A percentile compares a stretch with the other conserved stretches of the same genome.
Evolutionary conservation across 2,113 vertebrate species (phyloP).

Genomic region (Leptobrachium leishanense): DNA sequence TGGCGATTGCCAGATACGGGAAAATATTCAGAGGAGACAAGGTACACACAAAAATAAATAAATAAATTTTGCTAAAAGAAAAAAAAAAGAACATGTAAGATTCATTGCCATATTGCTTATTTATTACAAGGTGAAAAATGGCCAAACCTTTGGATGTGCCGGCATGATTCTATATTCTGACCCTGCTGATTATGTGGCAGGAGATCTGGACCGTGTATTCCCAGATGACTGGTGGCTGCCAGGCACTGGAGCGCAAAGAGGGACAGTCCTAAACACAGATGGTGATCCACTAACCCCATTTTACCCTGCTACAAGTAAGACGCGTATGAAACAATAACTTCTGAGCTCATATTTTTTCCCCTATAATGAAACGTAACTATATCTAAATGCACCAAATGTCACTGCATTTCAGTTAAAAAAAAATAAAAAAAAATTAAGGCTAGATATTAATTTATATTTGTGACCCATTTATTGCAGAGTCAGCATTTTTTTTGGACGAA

Average conservation of each 20-base stretch:
- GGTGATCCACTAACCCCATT: conserved; percentile 38
- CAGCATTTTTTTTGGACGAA: conserved; percentile 35
- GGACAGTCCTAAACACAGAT: background rate
- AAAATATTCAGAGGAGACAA: conserved; percentile 45
- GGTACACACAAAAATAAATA: conserved; percentile 3
- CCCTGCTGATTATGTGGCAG: conserved; percentile 39
- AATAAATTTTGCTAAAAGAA: background rate
- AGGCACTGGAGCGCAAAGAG: conserved; percentile 41
- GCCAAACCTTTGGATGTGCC: conserved; percentile 21
- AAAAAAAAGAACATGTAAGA: background rate
- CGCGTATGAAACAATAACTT: background rate
- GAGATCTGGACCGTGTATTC: conserved; percentile 13
- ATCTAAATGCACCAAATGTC: background rate
- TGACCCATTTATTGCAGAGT: conserved; percentile 5
- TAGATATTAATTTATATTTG: background rate
- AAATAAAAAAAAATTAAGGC: too few species aligned
- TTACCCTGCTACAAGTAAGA: conserved; percentile 42
- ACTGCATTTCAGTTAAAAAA: too few species aligned
- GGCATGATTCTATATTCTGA: conserved; percentile 45
- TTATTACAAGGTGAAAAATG: conserved; percentile 31
- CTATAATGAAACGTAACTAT: background rate
- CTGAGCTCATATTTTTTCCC: background rate
- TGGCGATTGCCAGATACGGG: conserved; percentile 43
- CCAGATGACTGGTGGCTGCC: conserved; percentile 45
- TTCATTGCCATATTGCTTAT: background rate